Evolutionary conservation across 1,140 invertebrate genomes (phyloP), one percentile per base, ranked within the genome.

Genomic region (Drosophila navojoa): DNA sequence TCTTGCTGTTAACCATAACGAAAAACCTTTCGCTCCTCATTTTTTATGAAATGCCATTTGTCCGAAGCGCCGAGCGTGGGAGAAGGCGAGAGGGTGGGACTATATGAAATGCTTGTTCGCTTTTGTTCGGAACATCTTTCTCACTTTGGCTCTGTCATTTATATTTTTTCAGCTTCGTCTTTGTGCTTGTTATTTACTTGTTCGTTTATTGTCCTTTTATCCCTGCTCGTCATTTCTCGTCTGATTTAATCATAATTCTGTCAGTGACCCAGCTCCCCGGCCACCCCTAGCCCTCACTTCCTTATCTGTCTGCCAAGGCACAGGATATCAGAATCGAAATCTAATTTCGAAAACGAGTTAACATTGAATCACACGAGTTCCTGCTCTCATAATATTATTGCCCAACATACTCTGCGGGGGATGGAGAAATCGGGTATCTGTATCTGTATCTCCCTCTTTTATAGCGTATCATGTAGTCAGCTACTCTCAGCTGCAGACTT

Each of bases 191-290:
- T 55, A 40, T 58, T 63, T 10, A 40, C 50, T 64, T 58, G 47
- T 71, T 66, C 22, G 0, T 27, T 54, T 60, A 35, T 29, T 66
- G 40, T 50, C 40, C 3, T 38, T 45, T 38, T 47, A 55, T 54
- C 50, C 54, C 53, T 38, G 29, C 49, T 5, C n/a, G 40, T 69
- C 42, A 49, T 61, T 60, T 76, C 45, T 58, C 45, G 74, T 76
- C 72, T 76, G 74, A 76, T 72, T 76, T 76, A 76, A 76, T 76
- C 62, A 76, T 62, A 76, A 73, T 76, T 72, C 47, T 59, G 54
- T 72, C 63, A 29, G 29, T 11, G 35, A 13, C 10, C 35, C 35
- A 38, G 2, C 42, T 15, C 42, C 40, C 27, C 5, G 4, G 27
- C 27, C 15, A 50, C 53, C 22, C 13, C 29, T 16, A 6, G 4